Conservation (phyloP, 2,888 invertebrate species). For the Polymixis flavicincta region DNA sequence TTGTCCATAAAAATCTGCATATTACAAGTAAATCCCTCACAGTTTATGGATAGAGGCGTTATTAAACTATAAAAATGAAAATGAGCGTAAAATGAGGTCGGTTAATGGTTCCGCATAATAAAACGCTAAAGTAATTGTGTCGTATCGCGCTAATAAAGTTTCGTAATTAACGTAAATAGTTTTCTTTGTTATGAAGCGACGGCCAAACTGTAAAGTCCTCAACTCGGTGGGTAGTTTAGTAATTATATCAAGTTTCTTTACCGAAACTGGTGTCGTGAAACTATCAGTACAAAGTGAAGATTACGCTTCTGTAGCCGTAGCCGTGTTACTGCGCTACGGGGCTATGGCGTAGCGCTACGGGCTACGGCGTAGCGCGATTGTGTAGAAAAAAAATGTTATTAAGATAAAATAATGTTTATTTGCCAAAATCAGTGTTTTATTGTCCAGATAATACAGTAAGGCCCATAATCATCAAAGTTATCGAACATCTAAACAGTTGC, state of each 20-base stretch:
- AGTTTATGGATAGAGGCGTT: slow-evolving; percentile 64
- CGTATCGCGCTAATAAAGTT: slow-evolving; percentile 59
- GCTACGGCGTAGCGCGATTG: neutral
- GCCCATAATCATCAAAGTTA: no score
- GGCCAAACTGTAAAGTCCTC: slow-evolving; percentile 47
- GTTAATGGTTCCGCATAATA: slow-evolving; percentile 62
- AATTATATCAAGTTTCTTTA: slow-evolving; percentile 51
- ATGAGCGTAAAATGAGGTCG: slow-evolving; percentile 60
- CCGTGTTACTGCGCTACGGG: neutral
- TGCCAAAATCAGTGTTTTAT: no score
- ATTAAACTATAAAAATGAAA: slow-evolving; percentile 67
- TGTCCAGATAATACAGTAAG: neutral
- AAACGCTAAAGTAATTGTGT: slow-evolving; percentile 60
- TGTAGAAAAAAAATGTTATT: no score
- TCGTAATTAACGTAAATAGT: slow-evolving; percentile 61
- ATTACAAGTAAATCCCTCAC: slow-evolving; percentile 67
- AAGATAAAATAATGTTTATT: no score
- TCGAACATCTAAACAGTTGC: no score
- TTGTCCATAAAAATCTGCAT: slow-evolving; percentile 75
- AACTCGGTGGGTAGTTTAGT: slow-evolving; percentile 41
- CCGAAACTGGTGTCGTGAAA: slow-evolving; percentile 31
- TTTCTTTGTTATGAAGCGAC: slow-evolving; percentile 57
- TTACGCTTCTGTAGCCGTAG: slow-evolving; percentile 8
- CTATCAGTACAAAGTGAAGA: slow-evolving; percentile 19
- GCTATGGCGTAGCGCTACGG: slow-evolving; percentile 6